Evolutionary conservation across 2,888 invertebrate genomes (phyloP).

Genomic region (Mellilla xanthometata): DNA sequence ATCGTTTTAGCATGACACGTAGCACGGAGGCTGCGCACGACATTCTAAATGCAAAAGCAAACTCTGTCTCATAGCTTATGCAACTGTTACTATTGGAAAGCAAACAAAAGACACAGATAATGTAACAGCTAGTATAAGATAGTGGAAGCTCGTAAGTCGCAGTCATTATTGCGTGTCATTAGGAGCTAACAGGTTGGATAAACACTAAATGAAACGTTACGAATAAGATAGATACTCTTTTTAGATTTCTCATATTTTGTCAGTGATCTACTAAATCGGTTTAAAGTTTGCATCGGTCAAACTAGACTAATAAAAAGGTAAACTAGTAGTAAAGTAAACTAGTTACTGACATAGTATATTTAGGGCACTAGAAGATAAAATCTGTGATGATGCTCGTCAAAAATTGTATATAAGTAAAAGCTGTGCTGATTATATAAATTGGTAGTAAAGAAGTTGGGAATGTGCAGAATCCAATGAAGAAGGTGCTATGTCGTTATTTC

Average conservation of each 20-base stretch:
- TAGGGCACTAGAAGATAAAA: no score
- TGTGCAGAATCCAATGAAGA: no score
- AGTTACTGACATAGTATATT: no score
- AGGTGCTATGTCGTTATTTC: no score
- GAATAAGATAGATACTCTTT: constrained; percentile 25
- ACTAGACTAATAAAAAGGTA: no score
- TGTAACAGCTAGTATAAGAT: constrained; percentile 9
- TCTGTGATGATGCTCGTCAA: no score
- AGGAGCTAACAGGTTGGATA: constrained; percentile 61
- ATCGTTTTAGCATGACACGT: constrained; percentile 36
- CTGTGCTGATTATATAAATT: no score
- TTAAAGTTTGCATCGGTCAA: no score
- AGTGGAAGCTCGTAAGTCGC: constrained; percentile 36
- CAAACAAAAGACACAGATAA: constrained; percentile 10
- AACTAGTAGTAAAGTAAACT: no score
- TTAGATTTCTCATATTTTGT: constrained; percentile 10
- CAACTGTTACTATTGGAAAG: constrained; percentile 13
- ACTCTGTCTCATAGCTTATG: constrained; percentile 39
- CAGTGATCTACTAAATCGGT: constrained; percentile 5
- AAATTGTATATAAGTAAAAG: no score
- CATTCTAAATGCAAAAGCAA: constrained; percentile 56
- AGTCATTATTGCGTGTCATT: constrained; percentile 75
- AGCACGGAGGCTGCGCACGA: constrained; percentile 27
- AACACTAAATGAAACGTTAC: constrained; percentile 35
- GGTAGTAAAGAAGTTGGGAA: no score